Conservation (phyloP, 1,140 invertebrate species). For the Solenopsis fugax region DNA sequence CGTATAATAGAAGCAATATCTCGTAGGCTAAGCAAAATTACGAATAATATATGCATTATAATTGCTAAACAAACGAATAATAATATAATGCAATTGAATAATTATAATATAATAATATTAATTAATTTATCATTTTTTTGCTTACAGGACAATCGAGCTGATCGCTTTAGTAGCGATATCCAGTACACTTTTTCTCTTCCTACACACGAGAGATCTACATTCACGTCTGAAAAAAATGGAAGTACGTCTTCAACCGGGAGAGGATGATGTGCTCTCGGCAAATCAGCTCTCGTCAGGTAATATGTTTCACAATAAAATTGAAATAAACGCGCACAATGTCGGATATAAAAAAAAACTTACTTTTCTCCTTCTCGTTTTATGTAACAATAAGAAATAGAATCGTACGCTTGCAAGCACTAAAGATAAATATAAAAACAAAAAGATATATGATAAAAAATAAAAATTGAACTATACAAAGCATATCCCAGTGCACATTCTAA, state of each 20-base stretch:
- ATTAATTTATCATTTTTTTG: slow-evolving; percentile 18
- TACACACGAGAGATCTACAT: slow-evolving; percentile 93
- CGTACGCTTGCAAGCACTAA: neutral
- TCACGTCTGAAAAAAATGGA: slow-evolving; percentile 92
- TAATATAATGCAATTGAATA: neutral
- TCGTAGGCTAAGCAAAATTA: neutral
- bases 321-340: neutral
- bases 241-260: slow-evolving; percentile 89
- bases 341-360: neutral
- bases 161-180: slow-evolving; percentile 92
- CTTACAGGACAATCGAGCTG: slow-evolving; percentile 90
- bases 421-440: neutral
- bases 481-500: neutral
- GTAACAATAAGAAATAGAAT: neutral
- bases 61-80: neutral
- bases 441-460: neutral
- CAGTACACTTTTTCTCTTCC: slow-evolving; percentile 92
- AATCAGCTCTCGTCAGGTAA: slow-evolving; percentile 91
- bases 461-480: neutral
- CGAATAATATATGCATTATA: neutral
- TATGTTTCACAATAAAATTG: slow-evolving; percentile 21
- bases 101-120: neutral
- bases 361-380: neutral
- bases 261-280: slow-evolving; percentile 90
- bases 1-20: neutral